Base-by-base conservation (phyloP, 2,888 invertebrate species). In the Neria commutata region DNA sequence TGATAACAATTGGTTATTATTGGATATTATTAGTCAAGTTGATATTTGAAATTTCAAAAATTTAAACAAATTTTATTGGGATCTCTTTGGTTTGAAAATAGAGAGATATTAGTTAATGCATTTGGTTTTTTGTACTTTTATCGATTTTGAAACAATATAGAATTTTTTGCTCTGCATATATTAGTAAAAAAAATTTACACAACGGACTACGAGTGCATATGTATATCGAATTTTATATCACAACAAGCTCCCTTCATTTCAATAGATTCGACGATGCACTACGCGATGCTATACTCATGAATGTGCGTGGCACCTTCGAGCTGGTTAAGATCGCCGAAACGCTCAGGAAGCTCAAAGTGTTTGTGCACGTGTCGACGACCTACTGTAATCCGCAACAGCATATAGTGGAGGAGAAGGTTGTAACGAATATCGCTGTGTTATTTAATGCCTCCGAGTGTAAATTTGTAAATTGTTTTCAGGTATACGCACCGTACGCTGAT, bases 281-380 rank as follows among this genome's bases (percentile, higher is more conserved):
- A 2, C 86, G 85, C 63, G 84, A 83, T 40, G 89, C 91, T 0
- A 83, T 88, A 0, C 77, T 87, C 3, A 68, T 87, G 64, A 91
- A 91, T 60, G 85, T 88, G 0, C 82, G 87, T 52, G 89, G 90
- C 0, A 88, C 90, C 0, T 83, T 86, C 40, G 88, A 91, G 71
- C 71, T 88, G 1, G 83, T 88, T 2, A 84, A 86, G 25, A 78
- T 91, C 4, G 88, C 87, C 0, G 79, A 84, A 47, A 82, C 84
- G 33, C 83, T 88, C 67, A 84, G 84, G 14, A 64, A 78, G 17
- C 72, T 76, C 0, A 79, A 88, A 87, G 86, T 85, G 0, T 81
- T 92, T 10, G 83, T 94, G 1, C 94, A 96, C 78, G 89, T 95
- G 0, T 95, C 94, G 0, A 94, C 95, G 0, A 91, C 94, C 0